phyloP scores from a whole-genome alignment of 2,888 invertebrate genomes.

The Drosophila limbata region DNA sequence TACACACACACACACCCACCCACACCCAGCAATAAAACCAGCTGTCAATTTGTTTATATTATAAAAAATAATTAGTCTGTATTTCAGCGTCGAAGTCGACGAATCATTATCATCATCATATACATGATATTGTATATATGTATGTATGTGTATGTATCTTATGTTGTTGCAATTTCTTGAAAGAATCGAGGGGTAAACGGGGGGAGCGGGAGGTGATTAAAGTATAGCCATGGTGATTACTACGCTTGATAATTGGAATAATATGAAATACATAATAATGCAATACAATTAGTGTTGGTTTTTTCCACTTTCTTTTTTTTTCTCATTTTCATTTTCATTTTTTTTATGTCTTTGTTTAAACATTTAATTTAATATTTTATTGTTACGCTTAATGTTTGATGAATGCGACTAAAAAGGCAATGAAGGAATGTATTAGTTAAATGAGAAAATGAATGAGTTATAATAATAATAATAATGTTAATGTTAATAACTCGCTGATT shows the following conservation, averaged over 20 bases:
- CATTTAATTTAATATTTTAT: slow-evolving; percentile 50
- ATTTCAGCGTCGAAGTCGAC: slow-evolving; percentile 77
- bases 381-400: slow-evolving; percentile 53
- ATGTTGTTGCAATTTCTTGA: slow-evolving; percentile 35
- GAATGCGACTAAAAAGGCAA: slow-evolving; percentile 77
- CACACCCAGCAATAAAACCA: slow-evolving; percentile 66
- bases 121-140: slow-evolving; percentile 55
- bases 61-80: slow-evolving; percentile 78
- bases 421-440: slow-evolving; percentile 66
- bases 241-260: slow-evolving; percentile 80
- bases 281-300: slow-evolving; percentile 68
- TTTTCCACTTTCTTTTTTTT: slow-evolving; percentile 19
- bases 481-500: slow-evolving; percentile 43
- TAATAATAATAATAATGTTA: slow-evolving; percentile 11
- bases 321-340: slow-evolving; percentile 26
- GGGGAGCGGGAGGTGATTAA: slow-evolving; percentile 55
- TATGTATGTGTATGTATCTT: slow-evolving; percentile 49
- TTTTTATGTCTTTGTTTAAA: slow-evolving; percentile 35
- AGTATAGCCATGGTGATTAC: slow-evolving; percentile 74
- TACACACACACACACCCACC: neutral
- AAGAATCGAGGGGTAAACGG: slow-evolving; percentile 22
- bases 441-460: slow-evolving; percentile 7
- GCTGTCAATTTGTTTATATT: slow-evolving; percentile 79
- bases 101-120: slow-evolving; percentile 57
- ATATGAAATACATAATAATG: slow-evolving; percentile 78